Percentiles rank a stretch among this genome's conserved stretches.
Evolutionary conservation across 2,888 invertebrate species (phyloP).

Genomic region (Plagodis pulveraria): DNA sequence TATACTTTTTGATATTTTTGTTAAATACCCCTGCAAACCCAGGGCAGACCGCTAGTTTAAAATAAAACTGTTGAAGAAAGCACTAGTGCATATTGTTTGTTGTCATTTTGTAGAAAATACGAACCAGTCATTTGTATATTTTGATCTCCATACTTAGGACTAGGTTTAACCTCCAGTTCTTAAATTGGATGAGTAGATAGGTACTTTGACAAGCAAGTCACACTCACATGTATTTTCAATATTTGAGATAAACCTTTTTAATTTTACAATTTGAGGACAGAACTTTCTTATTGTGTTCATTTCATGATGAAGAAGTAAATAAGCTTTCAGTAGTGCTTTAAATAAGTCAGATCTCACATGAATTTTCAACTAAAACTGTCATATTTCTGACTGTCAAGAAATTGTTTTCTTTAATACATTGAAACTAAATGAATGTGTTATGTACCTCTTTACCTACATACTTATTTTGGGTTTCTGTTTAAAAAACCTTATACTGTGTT

Average conservation of each 20-base stretch:
- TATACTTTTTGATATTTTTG: too few species aligned
- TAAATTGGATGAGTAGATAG: constrained; percentile 15
- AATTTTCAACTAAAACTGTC: constrained; percentile 1
- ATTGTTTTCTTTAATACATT: too few species aligned
- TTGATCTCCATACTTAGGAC: constrained; percentile 44
- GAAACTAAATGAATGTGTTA: too few species aligned
- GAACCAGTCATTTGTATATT: constrained; percentile 47
- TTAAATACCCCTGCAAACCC: too few species aligned
- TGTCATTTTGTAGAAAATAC: constrained; percentile 36
- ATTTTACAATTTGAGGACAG: constrained; percentile 43
- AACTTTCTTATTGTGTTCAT: constrained; percentile 57
- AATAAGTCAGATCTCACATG: neutral
- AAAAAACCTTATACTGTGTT: too few species aligned
- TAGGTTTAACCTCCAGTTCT: constrained; percentile 43
- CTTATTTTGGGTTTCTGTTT: too few species aligned
- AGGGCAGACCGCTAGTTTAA: too few species aligned
- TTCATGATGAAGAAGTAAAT: constrained; percentile 50
- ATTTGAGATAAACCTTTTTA: constrained; percentile 46
- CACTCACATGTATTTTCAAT: constrained; percentile 51
- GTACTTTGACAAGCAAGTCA: constrained; percentile 34
- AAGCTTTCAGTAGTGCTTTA: too few species aligned
- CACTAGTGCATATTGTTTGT: neutral
- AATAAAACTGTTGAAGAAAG: neutral
- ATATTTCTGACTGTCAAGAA: too few species aligned
- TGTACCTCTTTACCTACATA: too few species aligned